Evolutionary conservation across 2,113 vertebrate genomes (phyloP).

Genomic region (Stigmatopora nigra): DNA sequence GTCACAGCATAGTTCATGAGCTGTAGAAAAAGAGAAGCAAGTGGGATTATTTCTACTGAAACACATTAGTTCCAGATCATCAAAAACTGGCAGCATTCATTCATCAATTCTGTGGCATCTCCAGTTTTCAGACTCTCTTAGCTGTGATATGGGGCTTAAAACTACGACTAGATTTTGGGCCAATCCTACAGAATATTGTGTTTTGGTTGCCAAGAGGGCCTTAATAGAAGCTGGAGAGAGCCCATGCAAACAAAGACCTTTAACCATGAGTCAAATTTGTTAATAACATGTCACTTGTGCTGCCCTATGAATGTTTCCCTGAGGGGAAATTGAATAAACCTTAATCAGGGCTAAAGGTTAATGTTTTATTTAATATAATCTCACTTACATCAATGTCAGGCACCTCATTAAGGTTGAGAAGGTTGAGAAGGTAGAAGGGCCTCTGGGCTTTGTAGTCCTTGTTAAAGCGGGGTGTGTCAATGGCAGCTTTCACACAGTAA

Average conservation of each 20-base stretch:
- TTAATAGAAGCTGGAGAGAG: background rate
- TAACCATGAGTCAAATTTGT: too few species aligned
- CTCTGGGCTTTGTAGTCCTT: conserved; percentile 87
- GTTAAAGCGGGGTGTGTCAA: conserved; percentile 89
- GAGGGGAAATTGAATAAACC: conserved; percentile 31
- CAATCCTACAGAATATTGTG: too few species aligned
- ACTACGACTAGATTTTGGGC: too few species aligned
- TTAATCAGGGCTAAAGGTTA: background rate
- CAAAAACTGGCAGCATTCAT: background rate
- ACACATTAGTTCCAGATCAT: background rate
- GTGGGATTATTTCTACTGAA: background rate
- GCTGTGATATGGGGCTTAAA: too few species aligned
- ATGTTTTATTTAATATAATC: conserved; percentile 5
- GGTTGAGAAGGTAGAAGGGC: conserved; percentile 84
- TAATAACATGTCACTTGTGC: background rate
- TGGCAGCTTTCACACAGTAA: conserved; percentile 80
- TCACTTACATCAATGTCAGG: conserved; percentile 82
- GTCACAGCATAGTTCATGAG: conserved; percentile 76
- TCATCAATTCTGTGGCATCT: background rate
- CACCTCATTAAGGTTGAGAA: conserved; percentile 88
- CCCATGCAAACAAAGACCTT: background rate
- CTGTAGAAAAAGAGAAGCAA: conserved; percentile 52
- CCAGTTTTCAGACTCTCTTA: background rate
- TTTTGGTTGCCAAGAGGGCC: too few species aligned
- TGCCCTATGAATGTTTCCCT: background rate